Percentiles rank a stretch among this genome's conserved stretches.
phyloP scores from a whole-genome alignment of 2,888 invertebrate species.

The Ormyrus labotus region DNA sequence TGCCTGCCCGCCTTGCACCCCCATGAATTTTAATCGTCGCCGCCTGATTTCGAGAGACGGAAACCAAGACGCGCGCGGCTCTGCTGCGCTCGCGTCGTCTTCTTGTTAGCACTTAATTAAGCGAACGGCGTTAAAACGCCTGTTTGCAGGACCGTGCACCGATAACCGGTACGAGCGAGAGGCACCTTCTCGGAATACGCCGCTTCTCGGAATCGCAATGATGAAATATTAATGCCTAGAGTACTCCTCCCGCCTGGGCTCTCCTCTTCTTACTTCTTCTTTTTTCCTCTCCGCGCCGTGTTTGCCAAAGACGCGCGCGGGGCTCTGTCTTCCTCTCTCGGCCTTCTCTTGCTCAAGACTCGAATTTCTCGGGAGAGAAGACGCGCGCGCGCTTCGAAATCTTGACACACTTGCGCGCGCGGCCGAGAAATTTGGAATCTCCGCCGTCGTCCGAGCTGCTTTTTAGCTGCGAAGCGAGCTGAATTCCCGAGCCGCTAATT shows the following conservation, averaged over 20 bases:
- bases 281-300: neutral
- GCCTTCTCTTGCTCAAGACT: slow-evolving; percentile 37
- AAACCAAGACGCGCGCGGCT: too few relatives aligned
- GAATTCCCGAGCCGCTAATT: neutral
- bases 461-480: too few relatives aligned
- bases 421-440: neutral
- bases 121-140: slow-evolving; percentile 38
- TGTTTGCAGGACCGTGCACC: slow-evolving; percentile 23
- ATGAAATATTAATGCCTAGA: slow-evolving; percentile 45
- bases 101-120: slow-evolving; percentile 65
- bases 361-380: slow-evolving; percentile 26
- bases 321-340: slow-evolving; percentile 28
- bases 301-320: neutral
- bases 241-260: neutral
- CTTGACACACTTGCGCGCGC: slow-evolving; percentile 18
- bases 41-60: neutral
- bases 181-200: slow-evolving; percentile 28
- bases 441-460: neutral
- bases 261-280: neutral
- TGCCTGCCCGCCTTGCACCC: too few relatives aligned
- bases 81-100: slow-evolving; percentile 38
- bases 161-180: slow-evolving; percentile 19
- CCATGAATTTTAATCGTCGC: neutral
- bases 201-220: slow-evolving; percentile 41
- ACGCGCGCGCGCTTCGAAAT: neutral